Evolutionary conservation across 2,888 invertebrate species (phyloP).

Genomic region (Hypsopygia costalis): DNA sequence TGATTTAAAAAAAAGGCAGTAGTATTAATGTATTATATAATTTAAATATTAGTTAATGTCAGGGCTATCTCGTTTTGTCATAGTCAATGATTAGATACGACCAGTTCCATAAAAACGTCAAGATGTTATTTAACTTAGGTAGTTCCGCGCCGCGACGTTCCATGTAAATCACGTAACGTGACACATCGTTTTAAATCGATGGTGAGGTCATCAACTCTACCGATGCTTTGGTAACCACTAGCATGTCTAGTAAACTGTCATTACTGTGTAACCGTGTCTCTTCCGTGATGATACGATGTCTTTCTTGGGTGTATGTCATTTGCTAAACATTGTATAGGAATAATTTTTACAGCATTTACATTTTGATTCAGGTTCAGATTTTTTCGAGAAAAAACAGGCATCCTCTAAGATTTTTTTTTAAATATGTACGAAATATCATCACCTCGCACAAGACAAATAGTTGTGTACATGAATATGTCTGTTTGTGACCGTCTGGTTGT

Average conservation of each 20-base stretch:
- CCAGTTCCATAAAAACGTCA: conserved; percentile 1
- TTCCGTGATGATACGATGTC: background rate
- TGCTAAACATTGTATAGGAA: too few species aligned
- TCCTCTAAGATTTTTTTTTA: too few species aligned
- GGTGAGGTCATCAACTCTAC: conserved; percentile 26
- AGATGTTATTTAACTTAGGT: conserved; percentile 2
- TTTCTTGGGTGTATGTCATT: background rate
- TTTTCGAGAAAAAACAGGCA: too few species aligned
- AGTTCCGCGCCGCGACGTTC: background rate
- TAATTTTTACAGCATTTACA: too few species aligned
- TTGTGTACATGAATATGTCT: too few species aligned
- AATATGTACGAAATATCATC: too few species aligned
- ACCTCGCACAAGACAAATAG: too few species aligned
- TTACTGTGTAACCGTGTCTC: background rate
- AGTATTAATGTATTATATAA: conserved; percentile 1
- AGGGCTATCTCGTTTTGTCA: conserved; percentile 2
- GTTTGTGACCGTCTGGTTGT: too few species aligned
- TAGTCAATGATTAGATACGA: conserved; percentile 1
- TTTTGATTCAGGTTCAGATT: too few species aligned
- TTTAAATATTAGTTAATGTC: background rate
- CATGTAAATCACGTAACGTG: conserved; percentile 13
- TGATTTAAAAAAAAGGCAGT: too few species aligned
- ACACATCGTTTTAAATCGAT: conserved; percentile 20
- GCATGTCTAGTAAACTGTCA: conserved; percentile 16
- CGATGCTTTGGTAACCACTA: conserved; percentile 10